Percentiles rank a stretch among this genome's conserved stretches.
These are phyloP conservation scores for Bergia puertoricense DNA, from an alignment of 92 coral and sea anemone genomes.

Conservation along the genomic window DNA sequence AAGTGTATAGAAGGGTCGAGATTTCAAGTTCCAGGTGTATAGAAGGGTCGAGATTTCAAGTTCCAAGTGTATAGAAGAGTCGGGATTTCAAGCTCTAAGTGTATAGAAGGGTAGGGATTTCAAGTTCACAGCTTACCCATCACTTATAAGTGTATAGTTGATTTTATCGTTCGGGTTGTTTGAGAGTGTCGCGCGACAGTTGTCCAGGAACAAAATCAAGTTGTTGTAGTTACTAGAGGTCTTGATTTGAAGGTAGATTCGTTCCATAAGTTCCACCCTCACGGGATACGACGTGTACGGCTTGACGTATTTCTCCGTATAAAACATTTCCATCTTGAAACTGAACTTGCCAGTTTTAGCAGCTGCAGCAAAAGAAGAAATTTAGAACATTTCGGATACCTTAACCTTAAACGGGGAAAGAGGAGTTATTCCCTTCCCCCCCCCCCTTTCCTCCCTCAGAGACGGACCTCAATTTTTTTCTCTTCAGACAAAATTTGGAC, in stretches of 20 bases:
- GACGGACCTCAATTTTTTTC: neutral
- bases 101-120: too few species aligned
- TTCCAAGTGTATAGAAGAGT: too few species aligned
- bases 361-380: neutral
- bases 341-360: neutral
- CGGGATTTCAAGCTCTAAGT: too few species aligned
- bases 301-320: neutral
- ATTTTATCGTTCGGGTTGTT: slow-evolving; percentile 8
- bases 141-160: slow-evolving; percentile 11
- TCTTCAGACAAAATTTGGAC: neutral
- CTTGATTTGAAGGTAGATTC: slow-evolving; percentile 21
- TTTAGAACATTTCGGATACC: neutral
- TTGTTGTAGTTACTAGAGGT: neutral
- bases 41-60: too few species aligned
- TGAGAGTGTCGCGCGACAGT: slow-evolving; percentile 31
- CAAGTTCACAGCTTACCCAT: slow-evolving; percentile 16
- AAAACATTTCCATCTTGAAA: slow-evolving; percentile 34
- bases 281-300: slow-evolving; percentile 20
- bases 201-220: slow-evolving; percentile 30
- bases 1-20: too few species aligned
- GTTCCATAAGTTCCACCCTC: slow-evolving; percentile 9
- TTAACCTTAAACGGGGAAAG: neutral
- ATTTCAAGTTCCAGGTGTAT: too few species aligned
- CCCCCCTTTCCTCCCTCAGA: neutral
- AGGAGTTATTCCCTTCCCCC: neutral